Evolutionary conservation across 1,140 invertebrate genomes (phyloP).

Genomic region (Contarinia nasturtii): DNA sequence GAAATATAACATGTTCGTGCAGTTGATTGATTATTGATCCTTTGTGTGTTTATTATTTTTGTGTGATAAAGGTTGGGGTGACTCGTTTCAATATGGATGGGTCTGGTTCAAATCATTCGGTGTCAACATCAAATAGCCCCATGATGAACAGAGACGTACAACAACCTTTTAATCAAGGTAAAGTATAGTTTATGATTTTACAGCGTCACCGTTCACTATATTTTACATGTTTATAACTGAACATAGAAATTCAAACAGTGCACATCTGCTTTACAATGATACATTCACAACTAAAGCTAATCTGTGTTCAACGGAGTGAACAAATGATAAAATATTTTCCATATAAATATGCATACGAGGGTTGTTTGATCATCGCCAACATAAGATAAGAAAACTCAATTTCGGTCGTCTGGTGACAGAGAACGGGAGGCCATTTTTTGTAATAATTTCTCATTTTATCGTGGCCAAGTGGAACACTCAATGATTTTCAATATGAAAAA

Average conservation of each 20-base stretch:
- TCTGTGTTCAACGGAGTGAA: background rate
- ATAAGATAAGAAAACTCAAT: too few relatives aligned
- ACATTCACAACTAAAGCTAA: background rate
- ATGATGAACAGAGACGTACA: slow-evolving; percentile 22
- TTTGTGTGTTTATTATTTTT: background rate
- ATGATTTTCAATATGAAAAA: too few relatives aligned
- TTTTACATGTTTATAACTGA: too few relatives aligned
- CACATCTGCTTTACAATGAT: too few relatives aligned
- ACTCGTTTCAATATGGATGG: slow-evolving; percentile 22
- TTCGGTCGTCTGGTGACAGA: too few relatives aligned
- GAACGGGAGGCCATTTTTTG: too few relatives aligned
- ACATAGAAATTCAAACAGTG: too few relatives aligned
- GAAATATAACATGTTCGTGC: background rate
- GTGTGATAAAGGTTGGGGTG: slow-evolving; percentile 14
- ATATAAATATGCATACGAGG: too few relatives aligned
- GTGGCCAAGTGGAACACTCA: too few relatives aligned
- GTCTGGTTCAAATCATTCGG: slow-evolving; percentile 21
- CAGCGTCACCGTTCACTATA: too few relatives aligned
- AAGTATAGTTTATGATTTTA: background rate
- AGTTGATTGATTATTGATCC: background rate
- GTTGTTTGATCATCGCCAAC: too few relatives aligned
- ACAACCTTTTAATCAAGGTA: slow-evolving; percentile 11
- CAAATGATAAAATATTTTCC: background rate
- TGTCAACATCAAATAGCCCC: slow-evolving; percentile 22
- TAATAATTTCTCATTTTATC: too few relatives aligned